These are phyloP conservation scores for Melanotaenia nigrans DNA, from an alignment of 2,797 vertebrate species.

Conservation along the genomic window DNA sequence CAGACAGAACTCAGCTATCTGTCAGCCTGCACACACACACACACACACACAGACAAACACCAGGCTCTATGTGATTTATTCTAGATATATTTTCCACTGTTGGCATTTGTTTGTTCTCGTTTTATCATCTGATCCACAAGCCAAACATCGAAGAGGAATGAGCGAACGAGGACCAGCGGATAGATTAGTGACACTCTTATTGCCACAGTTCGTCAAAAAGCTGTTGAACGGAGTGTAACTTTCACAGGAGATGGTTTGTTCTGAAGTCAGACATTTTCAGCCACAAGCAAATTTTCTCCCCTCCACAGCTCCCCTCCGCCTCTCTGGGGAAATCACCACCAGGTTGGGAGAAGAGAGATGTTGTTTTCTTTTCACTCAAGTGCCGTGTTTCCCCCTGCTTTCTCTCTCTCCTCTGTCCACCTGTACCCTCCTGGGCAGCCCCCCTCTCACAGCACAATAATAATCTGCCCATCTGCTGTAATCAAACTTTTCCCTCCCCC, in stretches of 20 bases:
- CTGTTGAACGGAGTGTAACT: conserved; percentile 11
- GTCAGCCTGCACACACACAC: not conserved
- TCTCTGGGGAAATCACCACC: conserved; percentile 72
- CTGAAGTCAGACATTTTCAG: conserved; percentile 45
- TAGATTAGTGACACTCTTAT: conserved; percentile 2
- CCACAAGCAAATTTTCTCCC: conserved; percentile 47
- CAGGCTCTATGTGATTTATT: conserved; percentile 28
- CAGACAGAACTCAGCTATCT: conserved; percentile 18
- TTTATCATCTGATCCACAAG: conserved; percentile 30
- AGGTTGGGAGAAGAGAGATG: conserved; percentile 43
- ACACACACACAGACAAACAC: not conserved
- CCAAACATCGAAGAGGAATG: conserved; percentile 1
- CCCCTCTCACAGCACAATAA: conserved; percentile 35
- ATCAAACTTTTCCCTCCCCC: conserved; percentile 44
- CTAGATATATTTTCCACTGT: conserved; percentile 3
- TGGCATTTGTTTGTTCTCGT: conserved; percentile 20
- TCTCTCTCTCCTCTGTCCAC: conserved; percentile 40
- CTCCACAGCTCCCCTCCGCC: not conserved
- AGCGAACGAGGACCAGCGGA: conserved; percentile 1
- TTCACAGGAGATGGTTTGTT: conserved; percentile 9
- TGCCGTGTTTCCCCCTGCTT: conserved; percentile 17
- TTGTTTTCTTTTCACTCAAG: conserved; percentile 67
- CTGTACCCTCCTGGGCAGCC: conserved; percentile 51
- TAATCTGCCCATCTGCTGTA: conserved; percentile 55
- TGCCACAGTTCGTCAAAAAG: conserved; percentile 16